Evolutionary conservation across 1,140 invertebrate species (phyloP).

Genomic region (Whitmania pigra): DNA sequence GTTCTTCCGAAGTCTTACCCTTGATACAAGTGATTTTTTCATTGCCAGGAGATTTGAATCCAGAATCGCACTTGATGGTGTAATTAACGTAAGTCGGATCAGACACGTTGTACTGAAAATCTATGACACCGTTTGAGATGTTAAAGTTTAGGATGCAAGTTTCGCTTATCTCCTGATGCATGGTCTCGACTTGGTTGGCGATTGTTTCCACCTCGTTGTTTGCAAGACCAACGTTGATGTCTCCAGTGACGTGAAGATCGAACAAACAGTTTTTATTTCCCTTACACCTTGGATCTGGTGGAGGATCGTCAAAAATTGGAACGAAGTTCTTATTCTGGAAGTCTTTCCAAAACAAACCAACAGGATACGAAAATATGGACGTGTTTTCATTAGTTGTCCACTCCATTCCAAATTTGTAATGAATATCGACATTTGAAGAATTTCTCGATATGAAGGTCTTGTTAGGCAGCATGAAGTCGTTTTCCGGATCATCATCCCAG

Average conservation of each 20-base stretch:
- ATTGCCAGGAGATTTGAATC: background rate
- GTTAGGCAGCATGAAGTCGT: slow-evolving; percentile 2
- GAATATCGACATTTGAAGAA: background rate
- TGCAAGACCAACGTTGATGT: slow-evolving; percentile 1
- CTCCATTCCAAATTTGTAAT: background rate
- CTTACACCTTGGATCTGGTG: background rate
- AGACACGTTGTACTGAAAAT: background rate
- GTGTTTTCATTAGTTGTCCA: slow-evolving; percentile 7
- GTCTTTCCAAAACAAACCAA: background rate
- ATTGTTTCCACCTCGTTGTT: background rate
- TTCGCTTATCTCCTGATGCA: background rate
- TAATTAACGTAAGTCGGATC: slow-evolving; percentile 1
- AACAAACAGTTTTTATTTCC: background rate
- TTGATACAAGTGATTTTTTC: background rate
- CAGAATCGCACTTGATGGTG: background rate
- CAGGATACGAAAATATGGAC: slow-evolving; percentile 7
- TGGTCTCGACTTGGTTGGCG: background rate
- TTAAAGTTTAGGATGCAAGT: background rate
- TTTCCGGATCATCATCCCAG: slow-evolving; percentile 1
- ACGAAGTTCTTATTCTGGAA: background rate
- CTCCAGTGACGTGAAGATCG: background rate
- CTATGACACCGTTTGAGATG: background rate
- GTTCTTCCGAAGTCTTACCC: too few species aligned
- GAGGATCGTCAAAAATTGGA: background rate
- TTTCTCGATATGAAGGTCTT: background rate